Base-by-base conservation (phyloP, 2,888 invertebrate species). In the Ochropleura leucogaster region DNA sequence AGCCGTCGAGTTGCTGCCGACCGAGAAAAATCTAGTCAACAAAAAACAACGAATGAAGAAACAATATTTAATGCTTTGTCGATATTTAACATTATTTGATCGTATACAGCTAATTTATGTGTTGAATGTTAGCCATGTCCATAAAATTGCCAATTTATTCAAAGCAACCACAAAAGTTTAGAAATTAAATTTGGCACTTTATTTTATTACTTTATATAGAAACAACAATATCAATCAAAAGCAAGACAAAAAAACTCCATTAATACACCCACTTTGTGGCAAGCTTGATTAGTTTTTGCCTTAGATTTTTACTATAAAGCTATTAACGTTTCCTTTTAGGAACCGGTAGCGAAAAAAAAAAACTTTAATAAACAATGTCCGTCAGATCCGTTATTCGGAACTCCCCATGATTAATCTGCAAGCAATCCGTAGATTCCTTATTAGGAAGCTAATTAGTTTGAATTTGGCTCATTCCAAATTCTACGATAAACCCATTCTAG, bases 381-480 rank as follows among this genome's bases (percentile, higher is more conserved):
- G 30, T 59, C 76, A 46, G 44, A 60, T 30, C 66, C 77, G 70
- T 64, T 81, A 81, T 68, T 62, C 55, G 3, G 57, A 77, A 69
- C 55, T 57, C 51, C 53, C 68, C 60, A 81, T 46, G 18, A 75
- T 68, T 53, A 44, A 68, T 55, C 49, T 62, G 7, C 44, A 62
- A 51, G 55, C 5, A 75, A 65, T 20, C 44, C 53, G 40, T 57
- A 65, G 20, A 55, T 66, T 63, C 46, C 30, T 51, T 69, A 46
- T 53, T 42, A 20, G 55, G 57, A 18, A 72, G 20, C 44, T 68
- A 68, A 68, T 72, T 68, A 68, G 44, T 64, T 64, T 10, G 40
- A 53, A 77, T 71, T 67, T 53, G 44, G 53, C 51, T 66, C 57
- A 82, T 77, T 71, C 59, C 20, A 64, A 71, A 79, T 71, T 82